These are phyloP conservation scores for Lordiphosa fenestrarum DNA, from an alignment of 2,888 invertebrate genomes.

Conservation along the genomic window DNA sequence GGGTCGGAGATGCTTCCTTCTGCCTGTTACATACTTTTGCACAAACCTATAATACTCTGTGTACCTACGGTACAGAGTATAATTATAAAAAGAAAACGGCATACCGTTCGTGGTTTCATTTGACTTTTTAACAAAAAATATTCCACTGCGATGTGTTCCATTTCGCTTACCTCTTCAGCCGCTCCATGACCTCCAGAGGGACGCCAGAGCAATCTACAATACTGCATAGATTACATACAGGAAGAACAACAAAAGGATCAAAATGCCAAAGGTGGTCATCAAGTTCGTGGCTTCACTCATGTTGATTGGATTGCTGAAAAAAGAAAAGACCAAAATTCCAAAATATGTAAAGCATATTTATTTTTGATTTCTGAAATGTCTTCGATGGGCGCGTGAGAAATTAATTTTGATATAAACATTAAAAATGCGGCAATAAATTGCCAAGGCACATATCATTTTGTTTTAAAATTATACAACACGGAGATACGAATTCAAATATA, in stretches of 20 bases:
- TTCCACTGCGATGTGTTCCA: too few species aligned
- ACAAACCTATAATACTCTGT: too few species aligned
- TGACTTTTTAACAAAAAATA: too few species aligned
- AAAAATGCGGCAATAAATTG: conserved; percentile 56
- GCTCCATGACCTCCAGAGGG: conserved; percentile 9
- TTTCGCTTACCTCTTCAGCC: conserved; percentile 22
- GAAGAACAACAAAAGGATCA: conserved; percentile 84
- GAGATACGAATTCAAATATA: conserved; percentile 13
- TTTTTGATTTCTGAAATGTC: conserved; percentile 12
- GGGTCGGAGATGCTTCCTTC: too few species aligned
- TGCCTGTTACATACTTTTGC: too few species aligned
- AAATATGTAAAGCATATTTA: conserved; percentile 11
- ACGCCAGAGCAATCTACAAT: conserved; percentile 56
- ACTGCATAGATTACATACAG: conserved; percentile 86
- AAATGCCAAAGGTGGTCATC: conserved; percentile 86
- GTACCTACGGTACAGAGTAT: too few species aligned
- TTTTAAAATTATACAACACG: conserved; percentile 56
- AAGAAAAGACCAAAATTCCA: conserved; percentile 8
- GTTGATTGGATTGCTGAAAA: conserved; percentile 46
- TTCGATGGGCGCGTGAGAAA: conserved; percentile 53
- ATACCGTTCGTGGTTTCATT: too few species aligned
- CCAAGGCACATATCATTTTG: conserved; percentile 61
- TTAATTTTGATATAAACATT: conserved; percentile 38
- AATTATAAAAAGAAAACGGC: too few species aligned
- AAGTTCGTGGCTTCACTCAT: conserved; percentile 84